Conservation (phyloP, 2,797 vertebrate species). For the Smutsia temminckii region DNA sequence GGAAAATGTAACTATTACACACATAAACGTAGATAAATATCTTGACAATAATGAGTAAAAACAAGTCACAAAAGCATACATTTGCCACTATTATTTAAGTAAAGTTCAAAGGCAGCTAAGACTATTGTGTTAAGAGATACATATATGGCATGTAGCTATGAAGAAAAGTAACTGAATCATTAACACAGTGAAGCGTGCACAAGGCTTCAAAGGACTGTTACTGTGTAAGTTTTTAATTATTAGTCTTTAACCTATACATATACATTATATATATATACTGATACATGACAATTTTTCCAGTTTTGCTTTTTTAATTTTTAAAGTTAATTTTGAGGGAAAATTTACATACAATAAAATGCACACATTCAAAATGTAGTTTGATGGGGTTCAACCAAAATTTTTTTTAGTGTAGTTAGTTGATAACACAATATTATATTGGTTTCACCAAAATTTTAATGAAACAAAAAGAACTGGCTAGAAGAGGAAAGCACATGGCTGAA, state of each 20-base stretch:
- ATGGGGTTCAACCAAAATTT: background rate
- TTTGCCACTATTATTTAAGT: background rate
- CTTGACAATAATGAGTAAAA: background rate
- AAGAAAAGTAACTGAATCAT: background rate
- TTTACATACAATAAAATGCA: background rate
- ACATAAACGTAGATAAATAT: background rate
- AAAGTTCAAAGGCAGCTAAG: background rate
- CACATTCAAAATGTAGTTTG: background rate
- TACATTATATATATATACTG: background rate
- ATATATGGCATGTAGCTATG: background rate
- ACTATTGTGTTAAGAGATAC: background rate
- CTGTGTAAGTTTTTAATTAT: background rate
- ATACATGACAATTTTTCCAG: background rate
- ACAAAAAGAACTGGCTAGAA: background rate
- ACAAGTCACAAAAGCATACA: background rate
- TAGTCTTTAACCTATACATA: background rate
- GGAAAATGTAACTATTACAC: background rate
- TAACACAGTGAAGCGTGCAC: background rate
- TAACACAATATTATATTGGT: background rate
- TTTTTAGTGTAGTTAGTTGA: background rate
- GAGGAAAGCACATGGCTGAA: background rate
- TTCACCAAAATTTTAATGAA: background rate
- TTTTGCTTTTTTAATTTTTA: background rate
- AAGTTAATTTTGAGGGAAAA: background rate
- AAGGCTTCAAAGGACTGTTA: background rate